Evolutionary conservation across 2,113 vertebrate species (phyloP).

Genomic region (Cygnus atratus): DNA sequence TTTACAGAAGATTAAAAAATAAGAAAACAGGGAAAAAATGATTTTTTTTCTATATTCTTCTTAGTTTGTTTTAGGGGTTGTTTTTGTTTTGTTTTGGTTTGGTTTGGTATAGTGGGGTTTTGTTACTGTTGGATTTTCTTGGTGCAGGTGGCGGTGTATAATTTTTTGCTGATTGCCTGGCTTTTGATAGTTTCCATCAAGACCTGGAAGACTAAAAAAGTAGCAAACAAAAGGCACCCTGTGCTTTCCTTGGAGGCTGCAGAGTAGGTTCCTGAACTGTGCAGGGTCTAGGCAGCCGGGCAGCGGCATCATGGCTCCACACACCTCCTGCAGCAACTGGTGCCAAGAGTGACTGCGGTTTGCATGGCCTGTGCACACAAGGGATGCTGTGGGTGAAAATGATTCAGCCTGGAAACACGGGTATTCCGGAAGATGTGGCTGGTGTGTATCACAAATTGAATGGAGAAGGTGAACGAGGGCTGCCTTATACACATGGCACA

Average conservation of each 20-base stretch:
- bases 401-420: neutral
- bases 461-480: neutral
- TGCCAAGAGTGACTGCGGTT: neutral
- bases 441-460: neutral
- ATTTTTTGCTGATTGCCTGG: neutral
- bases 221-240: neutral
- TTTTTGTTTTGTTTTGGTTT: neutral
- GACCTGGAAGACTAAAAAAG: neutral
- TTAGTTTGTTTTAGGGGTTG: neutral
- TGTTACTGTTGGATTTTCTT: neutral
- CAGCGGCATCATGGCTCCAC: fast-evolving
- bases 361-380: neutral
- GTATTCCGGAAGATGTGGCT: neutral
- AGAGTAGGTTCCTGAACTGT: neutral
- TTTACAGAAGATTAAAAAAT: neutral
- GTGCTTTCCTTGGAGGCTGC: neutral
- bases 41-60: neutral
- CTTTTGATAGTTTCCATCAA: neutral
- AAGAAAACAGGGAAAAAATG: neutral
- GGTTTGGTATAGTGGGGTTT: neutral
- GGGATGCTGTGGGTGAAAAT: neutral
- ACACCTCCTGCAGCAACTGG: fast-evolving
- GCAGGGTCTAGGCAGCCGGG: neutral
- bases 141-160: too few species aligned
- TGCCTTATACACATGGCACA: neutral